Percentiles rank a stretch among this genome's conserved stretches.
Evolutionary conservation across 1,140 invertebrate genomes (phyloP).

Genomic region (Formica exsecta): DNA sequence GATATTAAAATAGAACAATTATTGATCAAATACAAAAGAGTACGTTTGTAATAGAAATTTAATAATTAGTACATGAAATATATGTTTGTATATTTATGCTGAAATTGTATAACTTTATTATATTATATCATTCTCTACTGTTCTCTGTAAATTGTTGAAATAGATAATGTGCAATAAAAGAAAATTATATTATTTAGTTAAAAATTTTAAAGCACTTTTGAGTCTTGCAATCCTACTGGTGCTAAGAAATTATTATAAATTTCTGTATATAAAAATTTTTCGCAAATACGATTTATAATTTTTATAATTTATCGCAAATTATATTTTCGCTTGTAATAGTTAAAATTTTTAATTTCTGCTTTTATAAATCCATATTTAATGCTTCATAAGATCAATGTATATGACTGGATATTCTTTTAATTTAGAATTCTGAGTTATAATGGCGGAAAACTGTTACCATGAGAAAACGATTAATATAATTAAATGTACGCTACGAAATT

Average conservation of each 20-base stretch:
- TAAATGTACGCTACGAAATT: conserved; percentile 33
- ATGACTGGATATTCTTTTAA: not conserved
- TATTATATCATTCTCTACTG: not conserved
- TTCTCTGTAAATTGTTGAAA: not conserved
- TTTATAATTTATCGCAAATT: not conserved
- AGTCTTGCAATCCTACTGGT: not conserved
- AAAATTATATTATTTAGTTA: not conserved
- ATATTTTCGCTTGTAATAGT: not conserved
- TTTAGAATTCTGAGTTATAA: conserved; percentile 3
- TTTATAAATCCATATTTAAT: conserved; percentile 12
- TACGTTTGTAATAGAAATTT: not conserved
- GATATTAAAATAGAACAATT: not conserved
- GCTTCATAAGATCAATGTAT: not conserved
- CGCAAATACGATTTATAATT: not conserved
- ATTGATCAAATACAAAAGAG: not conserved
- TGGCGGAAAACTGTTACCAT: not conserved
- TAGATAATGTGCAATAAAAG: not conserved
- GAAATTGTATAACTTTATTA: not conserved
- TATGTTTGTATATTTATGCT: not conserved
- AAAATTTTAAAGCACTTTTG: not conserved
- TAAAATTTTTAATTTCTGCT: conserved; percentile 8
- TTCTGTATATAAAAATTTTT: not conserved
- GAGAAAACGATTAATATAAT: conserved; percentile 17
- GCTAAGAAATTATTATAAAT: not conserved
- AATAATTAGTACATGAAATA: not conserved